Evolutionary conservation across 2,888 invertebrate species (phyloP).

Genomic region (Leistus spinibarbis): DNA sequence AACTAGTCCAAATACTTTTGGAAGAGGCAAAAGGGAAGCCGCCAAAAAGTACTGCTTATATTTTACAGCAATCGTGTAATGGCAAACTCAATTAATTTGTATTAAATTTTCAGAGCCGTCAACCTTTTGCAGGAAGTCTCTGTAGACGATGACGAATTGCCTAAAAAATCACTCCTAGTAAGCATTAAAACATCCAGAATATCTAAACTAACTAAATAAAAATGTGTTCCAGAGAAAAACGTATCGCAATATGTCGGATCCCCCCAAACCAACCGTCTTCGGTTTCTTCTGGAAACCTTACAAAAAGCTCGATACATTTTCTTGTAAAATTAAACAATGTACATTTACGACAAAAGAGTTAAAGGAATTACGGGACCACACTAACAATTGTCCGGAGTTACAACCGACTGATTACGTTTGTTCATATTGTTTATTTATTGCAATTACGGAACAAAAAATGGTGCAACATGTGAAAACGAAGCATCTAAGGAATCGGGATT

Average conservation of each 20-base stretch:
- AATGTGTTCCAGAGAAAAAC: background rate
- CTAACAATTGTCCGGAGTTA: constrained; percentile 49
- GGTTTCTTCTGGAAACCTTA: background rate
- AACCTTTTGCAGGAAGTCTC: constrained; percentile 35
- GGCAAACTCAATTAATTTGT: background rate
- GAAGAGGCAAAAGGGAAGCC: constrained; percentile 54
- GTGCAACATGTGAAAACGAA: constrained; percentile 46
- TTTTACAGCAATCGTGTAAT: constrained; percentile 24
- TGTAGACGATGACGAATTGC: constrained; percentile 28
- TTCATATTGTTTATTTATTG: constrained; percentile 49
- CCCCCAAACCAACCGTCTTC: background rate
- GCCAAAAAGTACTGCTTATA: constrained; percentile 54
- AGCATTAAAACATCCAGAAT: constrained; percentile 2
- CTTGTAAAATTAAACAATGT: constrained; percentile 53
- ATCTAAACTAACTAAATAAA: background rate
- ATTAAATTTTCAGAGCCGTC: constrained; percentile 40
- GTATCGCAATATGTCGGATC: background rate
- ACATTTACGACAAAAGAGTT: constrained; percentile 47
- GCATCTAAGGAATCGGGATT: constrained; percentile 41
- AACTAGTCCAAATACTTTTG: background rate
- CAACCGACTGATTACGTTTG: constrained; percentile 51
- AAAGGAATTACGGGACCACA: constrained; percentile 49
- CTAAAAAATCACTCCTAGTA: constrained; percentile 17
- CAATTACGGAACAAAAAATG: constrained; percentile 44
- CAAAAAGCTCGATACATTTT: constrained; percentile 44